A percentile compares a stretch with the other conserved stretches of the same genome.
Conservation (phyloP, 2,113 vertebrate species). For the Parotia lawesii region DNA sequence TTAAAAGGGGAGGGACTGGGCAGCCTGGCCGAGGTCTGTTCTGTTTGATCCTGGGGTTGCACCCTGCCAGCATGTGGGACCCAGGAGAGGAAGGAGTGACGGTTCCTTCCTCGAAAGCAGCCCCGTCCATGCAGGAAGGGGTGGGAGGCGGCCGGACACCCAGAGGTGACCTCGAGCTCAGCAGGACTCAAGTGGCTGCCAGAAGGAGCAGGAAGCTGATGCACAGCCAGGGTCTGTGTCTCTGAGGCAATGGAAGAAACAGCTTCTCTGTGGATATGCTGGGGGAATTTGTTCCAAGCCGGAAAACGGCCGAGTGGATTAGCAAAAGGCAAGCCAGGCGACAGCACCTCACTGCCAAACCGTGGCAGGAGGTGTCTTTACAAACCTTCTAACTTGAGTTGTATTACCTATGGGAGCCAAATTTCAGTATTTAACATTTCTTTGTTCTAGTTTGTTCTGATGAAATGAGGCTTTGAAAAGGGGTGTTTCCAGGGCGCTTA, state of each 20-base stretch:
- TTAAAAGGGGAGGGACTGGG: not conserved
- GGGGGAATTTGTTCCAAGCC: not conserved
- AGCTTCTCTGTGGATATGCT: not conserved
- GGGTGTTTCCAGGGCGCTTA: not conserved
- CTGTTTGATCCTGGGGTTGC: not conserved
- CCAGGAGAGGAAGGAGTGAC: rapidly evolving
- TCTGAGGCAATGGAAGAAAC: not conserved
- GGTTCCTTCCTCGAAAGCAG: not conserved
- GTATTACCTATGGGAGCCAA: not conserved
- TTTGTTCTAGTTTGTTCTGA: not conserved
- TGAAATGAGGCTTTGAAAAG: not conserved
- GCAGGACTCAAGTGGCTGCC: not conserved
- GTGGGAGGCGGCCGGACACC: rapidly evolving
- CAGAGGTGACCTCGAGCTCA: not conserved
- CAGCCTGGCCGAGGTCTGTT: not conserved
- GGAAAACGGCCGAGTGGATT: rapidly evolving
- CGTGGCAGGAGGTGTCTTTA: not conserved
- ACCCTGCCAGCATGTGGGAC: rapidly evolving
- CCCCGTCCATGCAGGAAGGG: rapidly evolving
- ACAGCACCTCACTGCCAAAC: not conserved
- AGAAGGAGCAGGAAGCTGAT: not conserved
- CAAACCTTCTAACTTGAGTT: not conserved
- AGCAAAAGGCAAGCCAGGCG: not conserved
- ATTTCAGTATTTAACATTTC: not conserved
- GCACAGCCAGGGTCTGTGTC: not conserved